Conservation (phyloP, 2,797 vertebrate species). For the Halcyon leucocephala region DNA sequence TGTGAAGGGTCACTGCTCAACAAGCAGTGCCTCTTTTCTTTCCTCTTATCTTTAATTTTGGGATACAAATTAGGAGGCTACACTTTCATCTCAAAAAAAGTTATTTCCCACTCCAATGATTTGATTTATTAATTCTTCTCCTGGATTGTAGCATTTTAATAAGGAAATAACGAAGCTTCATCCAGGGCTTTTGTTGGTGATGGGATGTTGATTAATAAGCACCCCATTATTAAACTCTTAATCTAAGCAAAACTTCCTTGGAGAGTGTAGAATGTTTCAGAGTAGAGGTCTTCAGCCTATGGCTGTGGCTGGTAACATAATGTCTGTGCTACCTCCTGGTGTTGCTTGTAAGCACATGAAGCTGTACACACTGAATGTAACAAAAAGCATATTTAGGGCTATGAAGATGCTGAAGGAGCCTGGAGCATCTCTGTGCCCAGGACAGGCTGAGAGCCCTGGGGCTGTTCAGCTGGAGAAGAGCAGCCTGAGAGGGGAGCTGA, state of each 20-base stretch:
- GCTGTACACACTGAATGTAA: not conserved
- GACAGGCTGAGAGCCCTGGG: not conserved
- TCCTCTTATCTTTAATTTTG: not conserved
- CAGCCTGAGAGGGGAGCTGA: not conserved
- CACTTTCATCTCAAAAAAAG: not conserved
- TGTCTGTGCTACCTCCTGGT: rapidly evolving
- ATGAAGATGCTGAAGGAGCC: not conserved
- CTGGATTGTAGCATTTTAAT: not conserved
- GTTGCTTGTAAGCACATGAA: not conserved
- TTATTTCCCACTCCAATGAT: not conserved
- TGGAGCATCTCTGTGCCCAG: not conserved
- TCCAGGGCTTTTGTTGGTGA: not conserved
- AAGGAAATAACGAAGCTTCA: not conserved
- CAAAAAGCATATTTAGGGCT: not conserved
- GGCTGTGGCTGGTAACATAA: not conserved
- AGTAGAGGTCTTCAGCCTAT: not conserved
- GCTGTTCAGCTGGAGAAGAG: not conserved
- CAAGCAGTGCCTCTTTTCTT: not conserved
- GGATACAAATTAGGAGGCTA: not conserved
- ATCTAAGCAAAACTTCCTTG: not conserved
- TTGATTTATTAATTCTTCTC: not conserved
- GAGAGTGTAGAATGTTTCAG: not conserved
- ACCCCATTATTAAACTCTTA: not conserved
- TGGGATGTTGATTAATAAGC: not conserved
- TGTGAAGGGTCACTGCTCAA: not conserved